A percentile compares a stretch with the other conserved stretches of the same genome.
Evolutionary conservation across 1,140 invertebrate species (phyloP).

Genomic region (Latrodectus geometricus): DNA sequence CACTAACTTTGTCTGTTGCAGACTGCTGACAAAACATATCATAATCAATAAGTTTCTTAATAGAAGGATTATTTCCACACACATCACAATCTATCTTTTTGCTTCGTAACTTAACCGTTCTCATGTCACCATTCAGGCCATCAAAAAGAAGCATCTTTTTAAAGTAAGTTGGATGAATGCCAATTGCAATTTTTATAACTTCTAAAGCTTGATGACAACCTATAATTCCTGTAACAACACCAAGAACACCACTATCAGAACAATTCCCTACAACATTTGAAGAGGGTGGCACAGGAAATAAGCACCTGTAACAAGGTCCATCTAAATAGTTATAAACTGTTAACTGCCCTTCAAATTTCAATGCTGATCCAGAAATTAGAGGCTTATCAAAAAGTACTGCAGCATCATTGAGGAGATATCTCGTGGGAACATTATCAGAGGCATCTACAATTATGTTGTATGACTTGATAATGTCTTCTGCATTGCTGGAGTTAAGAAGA

Average conservation of each 20-base stretch:
- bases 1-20: constrained; percentile 80
- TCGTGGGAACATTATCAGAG: constrained; percentile 95
- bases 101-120: constrained; percentile 81
- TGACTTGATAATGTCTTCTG: constrained; percentile 78
- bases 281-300: constrained; percentile 92
- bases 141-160: constrained; percentile 88
- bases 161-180: constrained; percentile 65
- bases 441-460: constrained; percentile 92
- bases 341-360: constrained; percentile 95
- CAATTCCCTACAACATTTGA: constrained; percentile 94
- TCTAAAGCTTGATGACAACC: constrained; percentile 94
- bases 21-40: constrained; percentile 85
- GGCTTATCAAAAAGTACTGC: constrained; percentile 78
- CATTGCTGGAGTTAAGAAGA: constrained; percentile 81
- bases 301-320: constrained; percentile 86
- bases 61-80: constrained; percentile 81
- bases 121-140: constrained; percentile 80
- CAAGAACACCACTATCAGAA: constrained; percentile 94
- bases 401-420: constrained; percentile 94
- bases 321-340: constrained; percentile 87
- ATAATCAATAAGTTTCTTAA: constrained; percentile 82
- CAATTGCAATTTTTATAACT: constrained; percentile 87
- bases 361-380: constrained; percentile 80
- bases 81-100: constrained; percentile 79
- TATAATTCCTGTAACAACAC: constrained; percentile 89